Conservation (phyloP, 2,888 invertebrate species). For the Hipparchia semele region DNA sequence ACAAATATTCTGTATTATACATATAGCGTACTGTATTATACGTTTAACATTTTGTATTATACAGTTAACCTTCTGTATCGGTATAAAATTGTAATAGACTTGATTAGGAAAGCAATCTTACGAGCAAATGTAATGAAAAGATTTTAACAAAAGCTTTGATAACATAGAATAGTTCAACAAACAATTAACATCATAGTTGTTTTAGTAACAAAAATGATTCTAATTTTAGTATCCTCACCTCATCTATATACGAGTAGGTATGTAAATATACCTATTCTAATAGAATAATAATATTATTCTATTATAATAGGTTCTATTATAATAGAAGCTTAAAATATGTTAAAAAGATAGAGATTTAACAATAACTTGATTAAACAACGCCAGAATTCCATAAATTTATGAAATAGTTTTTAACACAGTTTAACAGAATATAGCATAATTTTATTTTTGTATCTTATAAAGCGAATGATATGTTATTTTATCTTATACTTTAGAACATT, state of each 20-base stretch:
- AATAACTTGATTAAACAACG: constrained; percentile 33
- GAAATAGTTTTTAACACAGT: constrained; percentile 28
- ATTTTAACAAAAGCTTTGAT: too few species aligned
- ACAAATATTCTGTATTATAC: too few species aligned
- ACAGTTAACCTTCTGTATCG: too few species aligned
- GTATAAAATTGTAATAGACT: too few species aligned
- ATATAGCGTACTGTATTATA: too few species aligned
- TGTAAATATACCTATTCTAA: neutral
- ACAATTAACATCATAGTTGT: too few species aligned
- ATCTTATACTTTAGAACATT: constrained; percentile 61
- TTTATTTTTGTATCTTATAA: constrained; percentile 68
- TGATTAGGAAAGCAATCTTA: too few species aligned
- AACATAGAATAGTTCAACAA: too few species aligned
- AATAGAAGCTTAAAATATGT: constrained; percentile 21
- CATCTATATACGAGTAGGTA: neutral
- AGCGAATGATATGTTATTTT: constrained; percentile 82
- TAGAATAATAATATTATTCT: too few species aligned
- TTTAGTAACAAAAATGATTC: neutral
- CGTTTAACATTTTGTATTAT: too few species aligned
- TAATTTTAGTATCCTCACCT: neutral
- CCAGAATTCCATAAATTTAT: constrained; percentile 31
- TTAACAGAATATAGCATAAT: constrained; percentile 48
- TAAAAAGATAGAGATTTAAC: constrained; percentile 30
- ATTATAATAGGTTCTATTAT: constrained; percentile 10
- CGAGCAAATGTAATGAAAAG: too few species aligned